A percentile compares a stretch with the other conserved stretches of the same genome.
Conservation (phyloP, 2,113 vertebrate species). For the Trachemys scripta region DNA sequence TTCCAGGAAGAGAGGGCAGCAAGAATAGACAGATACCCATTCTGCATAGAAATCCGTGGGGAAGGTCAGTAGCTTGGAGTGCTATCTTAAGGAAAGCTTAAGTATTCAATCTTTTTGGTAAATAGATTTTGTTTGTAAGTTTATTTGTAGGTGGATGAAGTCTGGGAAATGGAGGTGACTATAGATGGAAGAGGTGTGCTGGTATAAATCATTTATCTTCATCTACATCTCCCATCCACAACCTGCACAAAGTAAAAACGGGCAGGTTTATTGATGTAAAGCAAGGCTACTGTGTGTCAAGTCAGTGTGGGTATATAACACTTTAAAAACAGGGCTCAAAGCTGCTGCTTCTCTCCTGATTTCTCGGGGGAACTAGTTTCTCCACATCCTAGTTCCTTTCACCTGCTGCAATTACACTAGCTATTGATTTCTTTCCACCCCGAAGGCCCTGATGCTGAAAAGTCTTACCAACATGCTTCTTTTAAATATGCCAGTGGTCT, state of each 20-base stretch:
- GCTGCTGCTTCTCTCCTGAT: rapidly evolving
- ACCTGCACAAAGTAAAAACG: rapidly evolving
- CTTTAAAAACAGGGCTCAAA: rapidly evolving
- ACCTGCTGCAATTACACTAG: rapidly evolving
- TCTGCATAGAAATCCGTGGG: background rate
- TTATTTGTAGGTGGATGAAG: background rate
- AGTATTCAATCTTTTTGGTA: rapidly evolving
- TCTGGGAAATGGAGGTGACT: rapidly evolving
- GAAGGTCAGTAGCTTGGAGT: background rate
- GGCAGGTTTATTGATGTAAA: background rate
- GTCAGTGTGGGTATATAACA: rapidly evolving
- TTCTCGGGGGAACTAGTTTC: rapidly evolving
- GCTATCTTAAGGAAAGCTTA: background rate
- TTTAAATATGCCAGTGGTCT: rapidly evolving
- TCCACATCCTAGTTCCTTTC: background rate
- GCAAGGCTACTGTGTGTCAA: background rate
- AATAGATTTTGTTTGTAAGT: rapidly evolving
- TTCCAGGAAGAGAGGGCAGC: background rate
- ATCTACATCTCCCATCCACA: rapidly evolving
- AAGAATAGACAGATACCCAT: background rate
- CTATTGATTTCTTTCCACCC: rapidly evolving
- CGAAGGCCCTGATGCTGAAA: rapidly evolving
- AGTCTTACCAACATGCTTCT: rapidly evolving
- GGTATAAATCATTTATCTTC: rapidly evolving
- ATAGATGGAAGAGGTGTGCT: background rate